These are phyloP conservation scores for Tupiocoris notatus DNA, from an alignment of 2,888 invertebrate genomes.

Conservation along the genomic window DNA sequence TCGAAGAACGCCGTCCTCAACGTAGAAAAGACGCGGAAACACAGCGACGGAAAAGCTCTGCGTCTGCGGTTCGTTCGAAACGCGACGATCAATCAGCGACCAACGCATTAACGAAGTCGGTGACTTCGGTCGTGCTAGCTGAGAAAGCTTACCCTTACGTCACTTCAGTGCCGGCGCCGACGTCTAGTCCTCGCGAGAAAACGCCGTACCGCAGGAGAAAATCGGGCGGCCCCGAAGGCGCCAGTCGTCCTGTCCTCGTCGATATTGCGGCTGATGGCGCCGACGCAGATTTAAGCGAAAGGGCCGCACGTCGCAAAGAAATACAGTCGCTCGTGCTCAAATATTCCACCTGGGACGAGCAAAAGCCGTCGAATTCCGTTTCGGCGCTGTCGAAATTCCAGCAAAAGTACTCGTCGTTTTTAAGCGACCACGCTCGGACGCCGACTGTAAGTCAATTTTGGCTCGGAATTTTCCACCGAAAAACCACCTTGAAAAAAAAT, in stretches of 20 bases:
- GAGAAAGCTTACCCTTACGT: slow-evolving; percentile 67
- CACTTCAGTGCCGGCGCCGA: slow-evolving; percentile 49
- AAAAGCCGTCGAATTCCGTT: slow-evolving; percentile 46
- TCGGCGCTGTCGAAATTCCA: slow-evolving; percentile 50
- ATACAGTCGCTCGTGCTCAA: slow-evolving; percentile 79
- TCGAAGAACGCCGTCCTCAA: slow-evolving; percentile 5
- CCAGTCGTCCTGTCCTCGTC: slow-evolving; percentile 43
- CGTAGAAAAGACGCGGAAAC: slow-evolving; percentile 19
- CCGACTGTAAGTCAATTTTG: slow-evolving; percentile 44
- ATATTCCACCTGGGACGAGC: slow-evolving; percentile 74
- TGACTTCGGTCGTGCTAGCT: slow-evolving; percentile 69
- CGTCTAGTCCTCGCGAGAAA: slow-evolving; percentile 58
- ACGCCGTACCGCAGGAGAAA: slow-evolving; percentile 59
- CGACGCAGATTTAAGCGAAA: slow-evolving; percentile 59
- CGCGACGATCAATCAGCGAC: slow-evolving; percentile 36
- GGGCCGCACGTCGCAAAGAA: slow-evolving; percentile 78
- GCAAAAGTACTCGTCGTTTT: slow-evolving; percentile 51
- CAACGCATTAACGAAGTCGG: slow-evolving; percentile 62
- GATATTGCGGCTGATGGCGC: slow-evolving; percentile 42
- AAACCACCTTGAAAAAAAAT: no score
- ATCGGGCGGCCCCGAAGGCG: slow-evolving; percentile 38
- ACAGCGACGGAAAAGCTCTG: slow-evolving; percentile 78
- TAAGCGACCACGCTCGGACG: slow-evolving; percentile 37
- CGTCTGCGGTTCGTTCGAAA: slow-evolving; percentile 65
- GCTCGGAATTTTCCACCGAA: no score